A percentile compares a stretch with the other conserved stretches of the same genome.
Evolutionary conservation across 2,888 invertebrate species (phyloP).

Genomic region (Philonicus albiceps): DNA sequence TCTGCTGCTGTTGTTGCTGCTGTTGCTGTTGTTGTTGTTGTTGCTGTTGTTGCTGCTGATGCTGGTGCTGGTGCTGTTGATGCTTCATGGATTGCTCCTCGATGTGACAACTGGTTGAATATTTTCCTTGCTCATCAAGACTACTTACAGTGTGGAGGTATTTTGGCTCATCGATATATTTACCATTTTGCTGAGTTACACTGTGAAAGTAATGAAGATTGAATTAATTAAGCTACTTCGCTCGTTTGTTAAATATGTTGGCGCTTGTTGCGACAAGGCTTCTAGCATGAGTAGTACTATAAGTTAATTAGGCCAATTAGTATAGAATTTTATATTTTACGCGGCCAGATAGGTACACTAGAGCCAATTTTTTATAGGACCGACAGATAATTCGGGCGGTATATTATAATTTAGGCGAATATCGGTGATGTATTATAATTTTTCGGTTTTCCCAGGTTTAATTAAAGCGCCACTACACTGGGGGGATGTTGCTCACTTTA

Average conservation of each 20-base stretch:
- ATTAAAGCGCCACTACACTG: background rate
- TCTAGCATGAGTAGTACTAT: background rate
- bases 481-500: background rate
- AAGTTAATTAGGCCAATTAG: background rate
- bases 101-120: slow-evolving; percentile 50
- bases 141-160: slow-evolving; percentile 54
- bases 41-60: slow-evolving; percentile 48
- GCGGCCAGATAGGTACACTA: background rate
- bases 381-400: no score
- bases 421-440: background rate
- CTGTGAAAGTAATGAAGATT: slow-evolving; percentile 44
- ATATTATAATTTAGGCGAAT: background rate
- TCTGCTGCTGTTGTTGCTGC: slow-evolving; percentile 51
- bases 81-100: slow-evolving; percentile 42
- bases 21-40: slow-evolving; percentile 49
- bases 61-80: slow-evolving; percentile 37
- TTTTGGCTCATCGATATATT: slow-evolving; percentile 62
- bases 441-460: background rate
- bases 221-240: slow-evolving; percentile 13
- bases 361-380: background rate
- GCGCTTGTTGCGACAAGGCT: background rate
- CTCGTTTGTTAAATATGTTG: background rate
- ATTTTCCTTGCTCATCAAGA: slow-evolving; percentile 51
- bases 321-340: background rate
- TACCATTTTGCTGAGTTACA: slow-evolving; percentile 56